Evolutionary conservation across 2,113 vertebrate genomes (phyloP), one percentile per base, ranked within the genome.

Genomic region (Narcine bancroftii): DNA sequence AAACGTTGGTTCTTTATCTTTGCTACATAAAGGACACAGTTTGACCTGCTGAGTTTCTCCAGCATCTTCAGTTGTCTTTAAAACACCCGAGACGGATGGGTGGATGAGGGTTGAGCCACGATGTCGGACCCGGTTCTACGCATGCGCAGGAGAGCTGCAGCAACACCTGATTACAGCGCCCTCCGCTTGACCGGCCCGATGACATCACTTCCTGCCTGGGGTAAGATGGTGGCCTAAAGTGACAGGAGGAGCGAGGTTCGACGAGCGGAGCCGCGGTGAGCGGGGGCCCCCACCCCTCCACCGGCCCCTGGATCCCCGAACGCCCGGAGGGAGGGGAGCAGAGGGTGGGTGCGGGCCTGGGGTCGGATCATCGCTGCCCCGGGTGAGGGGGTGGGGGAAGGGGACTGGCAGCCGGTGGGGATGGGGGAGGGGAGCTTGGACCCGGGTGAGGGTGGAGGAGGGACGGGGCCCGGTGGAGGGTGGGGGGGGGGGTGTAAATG

Each of bases 361-460:
- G n/a, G 81, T 19, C 42, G 17, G 33, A 24, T 19, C 42, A 19
- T 4, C 21, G 13, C 42, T 36, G 11, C 39, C 24, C 7, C 56
- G 10, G 83, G 83, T 7, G 36, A 2, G 1, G 2, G 42, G 39
- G 42, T 0, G 21, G 11, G 39, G 81, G 33, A 17, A 3, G 50
- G 7, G 50, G 26, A 3, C 0, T 1, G 47, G 11, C 47, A 6
- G 50, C 21, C 1, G 5, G 24, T 1, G 56, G 17, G 7, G 21
- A 0, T 10, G 89, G 2, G 36, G 4, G 6, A 33, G 0, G 72
- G 1, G 33, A 39, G 15, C 15, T 1, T 2, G 75, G 3, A 42
- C 3, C 3, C 0, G 17, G 39, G 36, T 15, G 21, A 0, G 3
- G 39, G 36, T 13, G 13, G 15, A 3, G 39, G 0, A 13, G 2